A percentile compares a stretch with the other conserved stretches of the same genome.
Conservation (phyloP, 2,888 invertebrate species). For the Cryptocephalus primarius region DNA sequence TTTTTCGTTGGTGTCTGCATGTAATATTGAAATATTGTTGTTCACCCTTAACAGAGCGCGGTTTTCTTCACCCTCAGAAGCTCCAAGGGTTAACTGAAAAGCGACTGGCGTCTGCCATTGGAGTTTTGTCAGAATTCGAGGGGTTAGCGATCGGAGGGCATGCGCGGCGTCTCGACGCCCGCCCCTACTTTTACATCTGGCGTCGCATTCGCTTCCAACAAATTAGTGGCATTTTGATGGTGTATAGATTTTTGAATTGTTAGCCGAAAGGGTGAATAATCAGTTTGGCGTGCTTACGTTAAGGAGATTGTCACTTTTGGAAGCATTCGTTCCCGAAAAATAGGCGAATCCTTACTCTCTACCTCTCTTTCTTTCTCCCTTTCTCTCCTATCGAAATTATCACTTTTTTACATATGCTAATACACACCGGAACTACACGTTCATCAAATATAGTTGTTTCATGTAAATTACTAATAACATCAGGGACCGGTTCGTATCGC, state of each 20-base stretch:
- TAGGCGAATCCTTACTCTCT: neutral
- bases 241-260: slow-evolving; percentile 39
- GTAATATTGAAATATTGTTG: too few relatives aligned
- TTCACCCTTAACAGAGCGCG: too few relatives aligned
- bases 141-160: slow-evolving; percentile 21
- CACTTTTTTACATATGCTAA: slow-evolving; percentile 11
- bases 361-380: too few relatives aligned
- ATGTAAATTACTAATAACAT: too few relatives aligned
- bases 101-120: slow-evolving; percentile 35
- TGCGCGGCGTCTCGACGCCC: slow-evolving; percentile 32
- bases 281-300: slow-evolving; percentile 8
- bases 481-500: too few relatives aligned
- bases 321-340: neutral
- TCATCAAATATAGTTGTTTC: too few relatives aligned
- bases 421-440: too few relatives aligned
- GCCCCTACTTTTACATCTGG: slow-evolving; percentile 27
- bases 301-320: neutral
- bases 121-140: slow-evolving; percentile 27
- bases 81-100: slow-evolving; percentile 29
- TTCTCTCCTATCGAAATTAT: slow-evolving; percentile 4
- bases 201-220: slow-evolving; percentile 37
- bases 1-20: too few relatives aligned
- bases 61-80: slow-evolving; percentile 16
- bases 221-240: slow-evolving; percentile 39
- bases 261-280: slow-evolving; percentile 25